Evolutionary conservation across 2,888 invertebrate genomes (phyloP).

Genomic region (Lithophane semibrunnea): DNA sequence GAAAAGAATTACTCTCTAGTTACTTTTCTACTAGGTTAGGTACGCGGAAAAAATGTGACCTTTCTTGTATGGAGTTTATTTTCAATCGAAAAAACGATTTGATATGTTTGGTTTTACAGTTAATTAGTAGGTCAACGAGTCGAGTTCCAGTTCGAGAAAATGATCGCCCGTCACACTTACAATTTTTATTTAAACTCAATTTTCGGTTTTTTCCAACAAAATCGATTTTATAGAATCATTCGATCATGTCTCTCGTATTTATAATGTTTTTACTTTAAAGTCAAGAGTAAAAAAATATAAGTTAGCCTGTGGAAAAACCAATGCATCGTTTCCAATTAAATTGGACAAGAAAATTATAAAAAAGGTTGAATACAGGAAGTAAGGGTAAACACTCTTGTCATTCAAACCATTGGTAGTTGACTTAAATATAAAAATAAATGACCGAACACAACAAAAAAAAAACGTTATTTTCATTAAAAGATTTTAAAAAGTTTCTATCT

Average conservation of each 20-base stretch:
- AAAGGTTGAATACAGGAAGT: neutral
- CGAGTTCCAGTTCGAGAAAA: neutral
- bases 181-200: too few relatives aligned
- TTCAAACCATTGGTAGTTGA: too few relatives aligned
- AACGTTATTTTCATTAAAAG: too few relatives aligned
- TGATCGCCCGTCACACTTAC: neutral
- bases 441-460: too few relatives aligned
- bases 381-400: too few relatives aligned
- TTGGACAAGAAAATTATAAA: neutral
- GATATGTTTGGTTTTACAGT: neutral
- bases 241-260: too few relatives aligned
- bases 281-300: neutral
- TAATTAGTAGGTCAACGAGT: neutral
- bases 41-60: neutral
- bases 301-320: neutral
- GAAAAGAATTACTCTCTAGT: neutral
- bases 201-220: too few relatives aligned
- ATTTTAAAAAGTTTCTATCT: too few relatives aligned
- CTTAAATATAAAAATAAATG: too few relatives aligned
- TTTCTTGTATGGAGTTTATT: neutral
- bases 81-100: too few relatives aligned
- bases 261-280: neutral
- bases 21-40: too few relatives aligned
- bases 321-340: neutral
- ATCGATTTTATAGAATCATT: too few relatives aligned